Evolutionary conservation across 2,113 vertebrate genomes (phyloP).

Genomic region (Gorsachius goisagi): DNA sequence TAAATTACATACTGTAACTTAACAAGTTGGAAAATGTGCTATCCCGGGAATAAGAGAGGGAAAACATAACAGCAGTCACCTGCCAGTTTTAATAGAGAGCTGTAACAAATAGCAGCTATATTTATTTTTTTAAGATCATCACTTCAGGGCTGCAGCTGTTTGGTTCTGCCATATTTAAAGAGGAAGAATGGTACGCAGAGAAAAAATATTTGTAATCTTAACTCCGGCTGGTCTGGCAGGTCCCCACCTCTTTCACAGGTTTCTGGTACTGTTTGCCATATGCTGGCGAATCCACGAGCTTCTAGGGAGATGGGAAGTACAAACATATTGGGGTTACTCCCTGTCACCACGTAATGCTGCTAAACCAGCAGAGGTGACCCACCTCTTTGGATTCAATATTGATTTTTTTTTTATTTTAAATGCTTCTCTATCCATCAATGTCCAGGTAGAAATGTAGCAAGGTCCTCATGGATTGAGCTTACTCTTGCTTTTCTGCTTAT

Average conservation of each 20-base stretch:
- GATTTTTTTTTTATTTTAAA: background rate
- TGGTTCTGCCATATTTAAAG: background rate
- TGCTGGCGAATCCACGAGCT: background rate
- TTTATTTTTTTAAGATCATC: background rate
- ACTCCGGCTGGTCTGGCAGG: background rate
- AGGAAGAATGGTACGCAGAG: background rate
- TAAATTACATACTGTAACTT: background rate
- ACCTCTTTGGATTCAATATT: background rate
- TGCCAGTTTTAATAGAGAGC: background rate
- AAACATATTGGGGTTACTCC: background rate
- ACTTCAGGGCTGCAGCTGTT: background rate
- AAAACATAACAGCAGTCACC: background rate
- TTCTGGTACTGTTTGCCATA: background rate
- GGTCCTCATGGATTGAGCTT: background rate
- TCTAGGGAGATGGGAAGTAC: background rate
- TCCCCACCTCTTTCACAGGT: background rate
- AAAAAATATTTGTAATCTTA: background rate
- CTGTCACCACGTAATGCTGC: accelerated
- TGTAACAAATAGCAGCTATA: background rate
- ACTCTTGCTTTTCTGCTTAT: background rate
- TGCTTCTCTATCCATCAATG: slow-evolving; percentile 5
- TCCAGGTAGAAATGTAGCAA: background rate
- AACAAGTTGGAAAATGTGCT: background rate
- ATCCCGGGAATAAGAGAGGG: background rate
- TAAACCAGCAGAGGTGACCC: background rate